Evolutionary conservation across 2,797 vertebrate species (phyloP).

Genomic region (Clarias platycephalus): DNA sequence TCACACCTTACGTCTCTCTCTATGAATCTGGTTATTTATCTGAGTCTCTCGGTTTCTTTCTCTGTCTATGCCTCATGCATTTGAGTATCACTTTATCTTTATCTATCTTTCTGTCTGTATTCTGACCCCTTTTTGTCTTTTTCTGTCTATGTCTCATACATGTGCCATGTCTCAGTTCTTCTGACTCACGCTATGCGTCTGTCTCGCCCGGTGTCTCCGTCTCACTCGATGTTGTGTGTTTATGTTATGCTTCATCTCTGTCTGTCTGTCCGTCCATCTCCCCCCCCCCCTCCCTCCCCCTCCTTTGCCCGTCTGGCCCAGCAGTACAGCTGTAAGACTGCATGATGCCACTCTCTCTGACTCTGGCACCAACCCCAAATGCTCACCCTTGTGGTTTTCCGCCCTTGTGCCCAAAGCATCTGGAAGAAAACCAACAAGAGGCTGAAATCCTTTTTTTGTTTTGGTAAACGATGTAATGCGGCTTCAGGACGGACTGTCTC

Average conservation of each 20-base stretch:
- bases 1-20: not conserved
- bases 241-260: not conserved
- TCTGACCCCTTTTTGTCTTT: not conserved
- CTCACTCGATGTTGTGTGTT: not conserved
- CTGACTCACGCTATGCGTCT: slow-evolving; percentile 22
- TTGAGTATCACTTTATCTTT: not conserved
- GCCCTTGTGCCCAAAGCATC: not conserved
- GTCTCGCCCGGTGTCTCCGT: not conserved
- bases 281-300: too few relatives aligned
- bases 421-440: slow-evolving; percentile 23
- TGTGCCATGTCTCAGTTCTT: not conserved
- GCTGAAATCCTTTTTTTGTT: slow-evolving; percentile 34
- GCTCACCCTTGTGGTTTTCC: slow-evolving; percentile 34
- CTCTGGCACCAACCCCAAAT: not conserved
- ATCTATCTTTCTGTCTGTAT: not conserved
- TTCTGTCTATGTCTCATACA: not conserved
- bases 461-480: slow-evolving; percentile 22
- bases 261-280: not conserved
- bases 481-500: slow-evolving; percentile 49
- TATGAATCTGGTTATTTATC: not conserved
- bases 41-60: not conserved
- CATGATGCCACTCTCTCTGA: not conserved
- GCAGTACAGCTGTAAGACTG: not conserved
- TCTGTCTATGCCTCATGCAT: not conserved
- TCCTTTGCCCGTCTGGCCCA: slow-evolving; percentile 15